These are phyloP conservation scores for Scaptodrosophila lebanonensis DNA, from an alignment of 1,140 invertebrate species.

Conservation along the genomic window DNA sequence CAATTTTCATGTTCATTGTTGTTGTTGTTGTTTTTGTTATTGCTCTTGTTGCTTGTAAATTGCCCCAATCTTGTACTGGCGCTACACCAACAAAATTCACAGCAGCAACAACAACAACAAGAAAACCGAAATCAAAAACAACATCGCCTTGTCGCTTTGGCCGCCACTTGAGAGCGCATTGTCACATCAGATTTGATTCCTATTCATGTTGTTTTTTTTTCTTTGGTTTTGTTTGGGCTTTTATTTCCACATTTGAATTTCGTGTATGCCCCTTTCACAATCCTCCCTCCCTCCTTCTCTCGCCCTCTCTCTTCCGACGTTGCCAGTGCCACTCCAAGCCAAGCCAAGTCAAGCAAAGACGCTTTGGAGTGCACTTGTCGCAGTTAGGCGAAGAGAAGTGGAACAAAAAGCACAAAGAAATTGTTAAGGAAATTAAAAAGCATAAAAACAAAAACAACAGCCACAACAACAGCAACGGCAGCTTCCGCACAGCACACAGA, in stretches of 20 bases:
- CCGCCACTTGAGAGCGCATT: too few relatives aligned
- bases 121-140: too few relatives aligned
- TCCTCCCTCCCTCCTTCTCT: not conserved
- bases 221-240: constrained; percentile 12
- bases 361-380: constrained; percentile 59
- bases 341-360: constrained; percentile 55
- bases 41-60: constrained; percentile 38
- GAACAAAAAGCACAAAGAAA: constrained; percentile 70
- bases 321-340: not conserved
- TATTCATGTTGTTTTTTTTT: constrained; percentile 27
- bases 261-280: constrained; percentile 1
- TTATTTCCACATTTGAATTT: constrained; percentile 2
- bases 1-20: constrained; percentile 21
- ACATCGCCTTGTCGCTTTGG: too few relatives aligned
- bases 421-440: constrained; percentile 75
- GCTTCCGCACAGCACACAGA: constrained; percentile 46
- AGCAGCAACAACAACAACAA: constrained; percentile 37
- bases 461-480: constrained; percentile 69
- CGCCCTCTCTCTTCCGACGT: too few relatives aligned
- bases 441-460: constrained; percentile 69
- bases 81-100: too few relatives aligned
- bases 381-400: constrained; percentile 44
- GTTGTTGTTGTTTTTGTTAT: not conserved
- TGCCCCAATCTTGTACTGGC: constrained; percentile 51
- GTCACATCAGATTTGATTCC: constrained; percentile 8